Conservation (phyloP, 2,888 invertebrate genomes). For the Diplazon laetatorius region DNA sequence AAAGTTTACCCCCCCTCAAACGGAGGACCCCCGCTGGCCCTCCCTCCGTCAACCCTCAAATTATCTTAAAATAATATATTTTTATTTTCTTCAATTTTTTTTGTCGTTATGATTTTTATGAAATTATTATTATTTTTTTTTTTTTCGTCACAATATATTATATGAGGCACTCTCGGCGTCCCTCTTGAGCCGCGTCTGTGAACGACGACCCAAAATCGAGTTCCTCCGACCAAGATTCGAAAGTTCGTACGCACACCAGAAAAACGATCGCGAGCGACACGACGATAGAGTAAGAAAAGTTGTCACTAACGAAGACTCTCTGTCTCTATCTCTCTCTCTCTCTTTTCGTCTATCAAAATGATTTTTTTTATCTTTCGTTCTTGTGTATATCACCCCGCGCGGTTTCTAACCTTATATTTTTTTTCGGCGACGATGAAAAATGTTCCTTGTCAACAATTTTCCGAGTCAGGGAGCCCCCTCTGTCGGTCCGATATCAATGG, state of each 20-base stretch:
- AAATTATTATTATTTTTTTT: not conserved
- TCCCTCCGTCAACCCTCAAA: conserved; percentile 21
- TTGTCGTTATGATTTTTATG: conserved; percentile 19
- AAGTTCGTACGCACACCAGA: conserved; percentile 62
- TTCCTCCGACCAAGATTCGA: conserved; percentile 65
- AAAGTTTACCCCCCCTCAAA: conserved; percentile 33
- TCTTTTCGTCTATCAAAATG: conserved; percentile 31
- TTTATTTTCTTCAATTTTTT: conserved; percentile 4
- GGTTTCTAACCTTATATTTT: not conserved
- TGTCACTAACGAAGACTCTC: conserved; percentile 66
- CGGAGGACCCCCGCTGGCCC: conserved; percentile 34
- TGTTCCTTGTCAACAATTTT: no score
- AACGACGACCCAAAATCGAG: no score
- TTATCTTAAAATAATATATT: not conserved
- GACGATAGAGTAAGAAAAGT: conserved; percentile 57
- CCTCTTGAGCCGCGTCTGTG: conserved; percentile 15
- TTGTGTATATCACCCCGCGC: not conserved
- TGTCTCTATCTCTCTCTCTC: no score
- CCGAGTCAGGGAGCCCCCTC: no score
- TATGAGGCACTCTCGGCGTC: no score
- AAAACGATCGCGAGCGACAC: not conserved
- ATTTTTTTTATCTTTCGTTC: not conserved
- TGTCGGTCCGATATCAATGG: no score
- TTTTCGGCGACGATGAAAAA: no score
- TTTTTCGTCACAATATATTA: not conserved